phyloP scores from a whole-genome alignment of 2,113 vertebrate species.

The Taurulus bubalis region DNA sequence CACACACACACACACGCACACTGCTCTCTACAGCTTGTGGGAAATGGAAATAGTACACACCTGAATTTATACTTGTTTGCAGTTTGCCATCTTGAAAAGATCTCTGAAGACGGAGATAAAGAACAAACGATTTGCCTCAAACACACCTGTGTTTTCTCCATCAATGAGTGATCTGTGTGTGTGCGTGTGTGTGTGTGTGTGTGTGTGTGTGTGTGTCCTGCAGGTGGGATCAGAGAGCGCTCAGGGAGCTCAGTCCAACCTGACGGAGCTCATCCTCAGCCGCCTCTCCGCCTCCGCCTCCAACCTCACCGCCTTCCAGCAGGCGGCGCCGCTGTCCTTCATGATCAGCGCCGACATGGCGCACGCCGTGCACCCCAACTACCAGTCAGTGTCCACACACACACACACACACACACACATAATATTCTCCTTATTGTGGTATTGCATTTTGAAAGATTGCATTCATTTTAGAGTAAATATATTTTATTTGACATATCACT shows the following conservation, averaged over 20 bases:
- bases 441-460: neutral
- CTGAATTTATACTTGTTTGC: no score
- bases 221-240: constrained; percentile 97
- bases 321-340: constrained; percentile 92
- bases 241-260: constrained; percentile 92
- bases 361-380: constrained; percentile 96
- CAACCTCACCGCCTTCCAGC: constrained; percentile 92
- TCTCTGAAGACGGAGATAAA: no score
- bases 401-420: neutral
- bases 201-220: constrained; percentile 23
- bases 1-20: no score
- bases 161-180: neutral
- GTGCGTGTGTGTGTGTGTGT: constrained; percentile 31
- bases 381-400: constrained; percentile 85
- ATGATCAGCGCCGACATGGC: constrained; percentile 99
- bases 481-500: no score
- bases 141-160: neutral
- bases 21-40: no score
- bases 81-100: no score
- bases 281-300: constrained; percentile 86
- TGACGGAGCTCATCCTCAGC: constrained; percentile 93
- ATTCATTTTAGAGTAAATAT: neutral
- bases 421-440: no score
- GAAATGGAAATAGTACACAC: no score
- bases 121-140: no score